Base-by-base conservation (phyloP, 1,140 invertebrate genomes). In the Drosophila kikkawai region DNA sequence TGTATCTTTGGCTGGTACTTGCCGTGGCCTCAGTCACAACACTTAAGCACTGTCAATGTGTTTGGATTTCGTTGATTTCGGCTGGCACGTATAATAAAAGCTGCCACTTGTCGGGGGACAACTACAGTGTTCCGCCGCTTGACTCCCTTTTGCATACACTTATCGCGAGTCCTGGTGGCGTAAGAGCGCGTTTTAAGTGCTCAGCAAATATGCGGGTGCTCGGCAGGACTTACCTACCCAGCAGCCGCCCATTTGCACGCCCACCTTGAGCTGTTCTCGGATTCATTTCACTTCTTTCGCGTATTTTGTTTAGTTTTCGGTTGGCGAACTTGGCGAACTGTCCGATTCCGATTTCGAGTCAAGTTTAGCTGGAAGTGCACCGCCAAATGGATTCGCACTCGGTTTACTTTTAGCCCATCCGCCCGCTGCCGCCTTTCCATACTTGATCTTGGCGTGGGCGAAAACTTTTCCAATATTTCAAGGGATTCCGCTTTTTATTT, bases 391-490 rank as follows among this genome's bases (percentile, higher is more conserved):
- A 73, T 73, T 75, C 71, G 51, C 51, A 51, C 45, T 65, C 22
- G 53, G 51, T 58, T 65, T 66, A 51, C 50, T 55, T 41, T 60
- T 26, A 36, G n/a, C 4, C 44, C 29, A 6, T 29, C 15, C 48
- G 15, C 44, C 64, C 12, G 7, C 29, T 4, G n/a, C 22, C 26
- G 11, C 44, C 47, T 41, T 39, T 51, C 36, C 44, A 32, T 41
- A n/a, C 47, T 41, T 55, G 41, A 74, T 65, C 47, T 68, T 67
- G 32, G 61, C n/a, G 29, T 9, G 50, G 41, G 58, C 32, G n/a
- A 82, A 76, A 82, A 82, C 69, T 82, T 82, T 82, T 82, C 60
- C 80, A 82, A 82, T 82, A 82, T 70, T 82, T 82, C 55, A 79
- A 79, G 79, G 69, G 80, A 75, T 61, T 82, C 58, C 68, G 44